Evolutionary conservation across 2,888 invertebrate genomes (phyloP), one percentile per base, ranked within the genome.

Genomic region (Pogonocherus hispidulus): DNA sequence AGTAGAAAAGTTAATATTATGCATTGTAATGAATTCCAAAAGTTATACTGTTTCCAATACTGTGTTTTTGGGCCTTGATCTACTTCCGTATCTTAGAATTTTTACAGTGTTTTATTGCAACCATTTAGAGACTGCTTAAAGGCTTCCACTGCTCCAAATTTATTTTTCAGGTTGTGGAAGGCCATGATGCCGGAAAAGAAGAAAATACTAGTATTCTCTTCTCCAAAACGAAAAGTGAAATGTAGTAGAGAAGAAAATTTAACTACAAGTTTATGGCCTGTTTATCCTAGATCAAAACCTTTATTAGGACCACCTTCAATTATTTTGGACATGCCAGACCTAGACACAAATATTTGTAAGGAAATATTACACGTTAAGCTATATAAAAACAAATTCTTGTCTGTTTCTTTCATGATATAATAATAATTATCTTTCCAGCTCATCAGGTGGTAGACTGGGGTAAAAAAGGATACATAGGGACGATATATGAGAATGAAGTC

Each of bases 241-340:
- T 1, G 35, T 14, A 44, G 20, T 1, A 16, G 3, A 16, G 19
- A 32, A 23, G 6, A 37, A 16, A n/a, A 46, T 19, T 2, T n/a
- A 1, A 35, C 35, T 32, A n/a, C n/a, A 1, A 19, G 54, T 47
- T 46, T 59, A 27, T 80, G 81, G 76, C 77, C 75, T 44, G 79
- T 76, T 11, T 49, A 57, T 57, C 66, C 70, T 20, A 73, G 77
- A 71, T 71, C 57, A 52, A 73, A 66, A 32, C 80, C 80, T 1
- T 55, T 79, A 18, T 66, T 80, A 1, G 68, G 68, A 5, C 55
- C 69, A 19, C 79, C 80, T 1, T 72, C 70, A 9, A 69, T 73
- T 11, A 69, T 79, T 27, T 70, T 81, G 41, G 81, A 81, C 63
- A 71, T 81, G 69, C 80, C 81, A 0, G 72, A 71, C 68, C 60